Percentiles rank a stretch among this genome's conserved stretches.
Conservation (phyloP, 2,113 vertebrate genomes). For the Rousettus leschenaultii region DNA sequence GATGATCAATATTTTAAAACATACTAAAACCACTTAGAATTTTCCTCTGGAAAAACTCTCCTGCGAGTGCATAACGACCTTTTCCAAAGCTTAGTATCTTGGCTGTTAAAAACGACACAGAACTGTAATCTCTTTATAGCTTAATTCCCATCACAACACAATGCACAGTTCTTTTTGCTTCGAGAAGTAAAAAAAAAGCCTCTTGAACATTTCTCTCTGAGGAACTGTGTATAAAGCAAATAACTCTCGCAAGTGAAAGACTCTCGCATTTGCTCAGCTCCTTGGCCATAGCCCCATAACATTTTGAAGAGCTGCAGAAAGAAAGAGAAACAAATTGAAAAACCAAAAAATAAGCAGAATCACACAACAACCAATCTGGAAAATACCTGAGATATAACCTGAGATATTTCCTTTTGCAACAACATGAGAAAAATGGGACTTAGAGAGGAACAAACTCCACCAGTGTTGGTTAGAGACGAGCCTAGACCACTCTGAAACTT, state of each 20-base stretch:
- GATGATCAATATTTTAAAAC: not conserved
- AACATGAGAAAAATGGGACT: not conserved
- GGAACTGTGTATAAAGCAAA: not conserved
- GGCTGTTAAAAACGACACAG: slow-evolving; percentile 35
- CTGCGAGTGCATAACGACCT: not conserved
- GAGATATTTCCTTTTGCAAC: not conserved
- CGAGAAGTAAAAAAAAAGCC: not conserved
- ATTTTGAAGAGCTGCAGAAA: slow-evolving; percentile 13
- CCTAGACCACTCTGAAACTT: not conserved
- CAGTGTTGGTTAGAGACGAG: not conserved
- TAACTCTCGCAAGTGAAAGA: not conserved
- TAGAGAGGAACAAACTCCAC: not conserved
- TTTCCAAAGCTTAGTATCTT: slow-evolving; percentile 16
- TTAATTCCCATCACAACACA: slow-evolving; percentile 18
- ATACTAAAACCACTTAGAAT: not conserved
- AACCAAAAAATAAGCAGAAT: not conserved
- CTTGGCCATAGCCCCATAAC: slow-evolving; percentile 4
- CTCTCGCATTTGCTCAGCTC: not conserved
- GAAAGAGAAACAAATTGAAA: slow-evolving; percentile 24
- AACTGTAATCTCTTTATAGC: not conserved
- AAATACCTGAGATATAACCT: not conserved
- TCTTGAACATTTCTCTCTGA: not conserved
- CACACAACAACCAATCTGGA: not conserved
- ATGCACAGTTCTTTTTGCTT: not conserved
- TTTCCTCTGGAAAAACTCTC: slow-evolving; percentile 47